phyloP scores from a whole-genome alignment of 2,797 vertebrate genomes.

The Arctocebus calabarensis region DNA sequence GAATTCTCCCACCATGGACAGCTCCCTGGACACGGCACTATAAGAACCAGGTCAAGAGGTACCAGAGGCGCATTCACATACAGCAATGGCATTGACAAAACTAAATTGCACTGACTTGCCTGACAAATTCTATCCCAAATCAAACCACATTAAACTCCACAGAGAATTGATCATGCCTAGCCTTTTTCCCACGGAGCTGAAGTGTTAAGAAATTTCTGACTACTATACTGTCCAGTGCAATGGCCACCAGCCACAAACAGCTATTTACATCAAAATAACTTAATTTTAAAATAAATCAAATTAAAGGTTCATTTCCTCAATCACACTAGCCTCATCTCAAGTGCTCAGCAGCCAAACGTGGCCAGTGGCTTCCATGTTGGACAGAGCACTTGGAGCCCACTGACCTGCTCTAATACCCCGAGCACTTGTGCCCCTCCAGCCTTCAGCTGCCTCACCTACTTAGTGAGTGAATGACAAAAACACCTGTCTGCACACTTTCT shows the following conservation, averaged over 20 bases:
- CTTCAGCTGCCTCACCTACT: background rate
- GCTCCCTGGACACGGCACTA: accelerated
- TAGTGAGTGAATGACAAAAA: background rate
- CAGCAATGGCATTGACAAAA: accelerated
- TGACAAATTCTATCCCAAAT: background rate
- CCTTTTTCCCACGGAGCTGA: no score
- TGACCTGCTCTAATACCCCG: background rate
- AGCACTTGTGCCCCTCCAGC: background rate
- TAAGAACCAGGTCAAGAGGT: background rate
- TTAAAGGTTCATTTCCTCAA: background rate
- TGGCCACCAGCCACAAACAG: background rate
- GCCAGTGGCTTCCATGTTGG: background rate
- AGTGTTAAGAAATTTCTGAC: background rate
- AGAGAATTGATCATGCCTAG: accelerated
- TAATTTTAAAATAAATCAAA: background rate
- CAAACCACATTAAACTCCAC: background rate
- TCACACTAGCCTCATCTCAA: background rate
- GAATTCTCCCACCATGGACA: background rate
- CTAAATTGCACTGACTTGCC: no score
- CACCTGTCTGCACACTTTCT: background rate
- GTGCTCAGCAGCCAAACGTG: background rate
- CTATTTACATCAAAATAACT: background rate
- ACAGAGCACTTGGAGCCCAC: accelerated
- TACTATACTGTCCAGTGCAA: accelerated
- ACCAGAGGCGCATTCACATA: no score